A percentile compares a stretch with the other conserved stretches of the same genome.
phyloP scores from a whole-genome alignment of 2,113 vertebrate genomes.

The Upupa epops region DNA sequence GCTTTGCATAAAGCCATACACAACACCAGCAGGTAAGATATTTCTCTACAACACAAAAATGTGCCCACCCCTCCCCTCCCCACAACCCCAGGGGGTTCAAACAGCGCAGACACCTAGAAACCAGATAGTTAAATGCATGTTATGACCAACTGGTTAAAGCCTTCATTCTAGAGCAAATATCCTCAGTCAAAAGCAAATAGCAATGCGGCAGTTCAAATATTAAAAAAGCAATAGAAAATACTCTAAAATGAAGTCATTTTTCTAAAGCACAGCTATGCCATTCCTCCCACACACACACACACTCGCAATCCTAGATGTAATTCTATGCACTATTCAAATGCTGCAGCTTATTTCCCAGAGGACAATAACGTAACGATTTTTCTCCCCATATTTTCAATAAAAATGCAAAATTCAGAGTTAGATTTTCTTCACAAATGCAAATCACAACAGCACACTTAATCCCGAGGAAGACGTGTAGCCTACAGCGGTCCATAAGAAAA shows the following conservation, averaged over 20 bases:
- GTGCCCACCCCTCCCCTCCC: background rate
- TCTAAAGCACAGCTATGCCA: conserved; percentile 44
- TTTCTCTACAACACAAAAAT: background rate
- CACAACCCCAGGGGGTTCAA: background rate
- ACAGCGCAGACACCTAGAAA: background rate
- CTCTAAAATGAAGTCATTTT: conserved; percentile 48
- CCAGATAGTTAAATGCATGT: conserved; percentile 38
- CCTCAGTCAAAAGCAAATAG: conserved; percentile 43
- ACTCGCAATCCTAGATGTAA: conserved; percentile 60
- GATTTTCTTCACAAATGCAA: conserved; percentile 31
- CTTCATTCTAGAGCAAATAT: conserved; percentile 19
- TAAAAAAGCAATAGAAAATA: conserved; percentile 41
- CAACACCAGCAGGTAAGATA: background rate
- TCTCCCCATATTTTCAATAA: conserved; percentile 8
- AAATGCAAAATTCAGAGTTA: conserved; percentile 49
- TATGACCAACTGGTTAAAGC: conserved; percentile 43
- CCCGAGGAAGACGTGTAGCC: background rate
- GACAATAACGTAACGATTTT: background rate
- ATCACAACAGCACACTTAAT: background rate
- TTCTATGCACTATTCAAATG: conserved; percentile 34
- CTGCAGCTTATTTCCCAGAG: conserved; percentile 60
- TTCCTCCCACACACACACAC: conserved; percentile 45
- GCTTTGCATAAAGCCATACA: background rate
- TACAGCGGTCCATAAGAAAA: background rate
- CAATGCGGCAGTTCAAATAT: conserved; percentile 55